Conservation (phyloP, 2,113 vertebrate genomes). For the Micronycteris hirsuta region DNA sequence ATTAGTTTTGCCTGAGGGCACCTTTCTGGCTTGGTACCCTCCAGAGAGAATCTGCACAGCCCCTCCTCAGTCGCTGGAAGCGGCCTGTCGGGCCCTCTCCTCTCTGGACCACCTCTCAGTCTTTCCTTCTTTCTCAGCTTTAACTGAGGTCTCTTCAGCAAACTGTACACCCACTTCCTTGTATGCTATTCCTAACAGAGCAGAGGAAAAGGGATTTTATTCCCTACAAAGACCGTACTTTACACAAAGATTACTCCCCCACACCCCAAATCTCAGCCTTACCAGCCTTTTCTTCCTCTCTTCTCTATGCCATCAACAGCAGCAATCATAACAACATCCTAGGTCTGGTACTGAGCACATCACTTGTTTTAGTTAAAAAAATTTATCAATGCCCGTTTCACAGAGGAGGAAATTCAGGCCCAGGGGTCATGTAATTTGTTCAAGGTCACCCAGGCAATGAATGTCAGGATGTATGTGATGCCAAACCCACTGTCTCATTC, state of each 20-base stretch:
- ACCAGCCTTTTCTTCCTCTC: background rate
- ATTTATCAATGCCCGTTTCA: background rate
- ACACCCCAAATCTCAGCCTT: background rate
- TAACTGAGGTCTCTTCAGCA: background rate
- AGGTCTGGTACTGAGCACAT: background rate
- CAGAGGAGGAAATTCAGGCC: background rate
- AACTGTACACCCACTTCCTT: background rate
- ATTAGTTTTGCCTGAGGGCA: background rate
- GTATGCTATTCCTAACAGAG: background rate
- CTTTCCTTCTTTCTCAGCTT: background rate
- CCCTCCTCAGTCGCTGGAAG: fast-evolving
- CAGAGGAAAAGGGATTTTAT: background rate
- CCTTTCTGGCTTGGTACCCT: background rate
- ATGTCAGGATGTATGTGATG: background rate
- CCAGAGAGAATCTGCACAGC: fast-evolving
- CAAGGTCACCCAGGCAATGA: background rate
- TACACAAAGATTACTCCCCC: background rate
- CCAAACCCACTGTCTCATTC: background rate
- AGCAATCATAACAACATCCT: background rate
- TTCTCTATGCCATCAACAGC: no score
- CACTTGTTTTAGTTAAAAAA: background rate
- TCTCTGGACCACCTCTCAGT: background rate
- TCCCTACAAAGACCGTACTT: background rate
- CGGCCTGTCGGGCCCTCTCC: background rate
- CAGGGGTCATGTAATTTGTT: background rate